Base-by-base conservation (phyloP, 2,113 vertebrate genomes). In the Indicator indicator region DNA sequence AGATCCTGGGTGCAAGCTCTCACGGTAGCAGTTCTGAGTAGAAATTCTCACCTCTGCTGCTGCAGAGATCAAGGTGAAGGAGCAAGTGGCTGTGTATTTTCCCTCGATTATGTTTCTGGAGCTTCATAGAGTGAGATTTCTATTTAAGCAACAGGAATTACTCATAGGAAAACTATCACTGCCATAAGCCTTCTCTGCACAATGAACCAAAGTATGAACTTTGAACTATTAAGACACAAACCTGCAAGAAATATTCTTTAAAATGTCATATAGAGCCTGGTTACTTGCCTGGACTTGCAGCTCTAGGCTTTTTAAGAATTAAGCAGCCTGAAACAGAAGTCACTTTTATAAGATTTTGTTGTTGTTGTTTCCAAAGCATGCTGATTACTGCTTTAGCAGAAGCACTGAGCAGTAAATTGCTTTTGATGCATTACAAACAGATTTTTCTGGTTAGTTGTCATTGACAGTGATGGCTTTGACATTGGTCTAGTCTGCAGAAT, bases 391-490 rank as follows among this genome's bases (percentile, higher is more conserved):
- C 71, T 71, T 87, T 89, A 93, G 95, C 86, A 90, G 81, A 93
- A 83, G 80, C 95, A 67, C 84, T 76, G 92, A 94, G 83, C 86
- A 93, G 83, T 74, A 95, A 93, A 90, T 96, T 88, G 92, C 83
- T 92, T 95, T 76, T 95, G 93, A 76, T 96, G 91, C 84, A 60
- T 93, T 92, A 48, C 84, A 85, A 52, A 83, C 83, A 91, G 94
- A 87, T 93, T 94, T 90, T 94, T 58, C 84, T 93, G 93, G 62
- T 81, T 92, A 89, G n/a, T 11, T 79, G 81, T 79, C 71, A 69
- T 58, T 93, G 94, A 36, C 94, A 89, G 94, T 86, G 95, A 89
- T 96, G 94, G 90, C 83, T 95, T 84, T 96, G 95, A 89, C 70
- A 0, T 89, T 82, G 80, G 76, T 76, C 88, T 90, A 52, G 70